These are phyloP conservation scores for Teleopsis dalmanni DNA, from an alignment of 1,140 invertebrate species.

Conservation along the genomic window DNA sequence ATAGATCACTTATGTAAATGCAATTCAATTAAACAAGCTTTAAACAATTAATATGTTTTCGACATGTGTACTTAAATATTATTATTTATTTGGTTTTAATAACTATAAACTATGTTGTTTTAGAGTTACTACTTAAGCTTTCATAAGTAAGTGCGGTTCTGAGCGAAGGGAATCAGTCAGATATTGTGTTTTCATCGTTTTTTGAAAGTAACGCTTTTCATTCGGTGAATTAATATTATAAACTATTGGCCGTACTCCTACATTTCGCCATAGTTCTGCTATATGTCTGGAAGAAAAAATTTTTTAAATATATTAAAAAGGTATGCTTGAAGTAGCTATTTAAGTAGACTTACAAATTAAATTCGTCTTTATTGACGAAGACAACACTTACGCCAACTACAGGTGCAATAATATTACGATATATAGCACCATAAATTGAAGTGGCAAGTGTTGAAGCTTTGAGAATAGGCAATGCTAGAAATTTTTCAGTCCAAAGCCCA, in stretches of 20 bases:
- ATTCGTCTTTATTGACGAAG: slow-evolving; percentile 41
- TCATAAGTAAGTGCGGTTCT: slow-evolving; percentile 41
- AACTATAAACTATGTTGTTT: too few relatives aligned
- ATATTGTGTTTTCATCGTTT: slow-evolving; percentile 43
- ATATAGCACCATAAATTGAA: slow-evolving; percentile 40
- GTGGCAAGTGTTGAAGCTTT: slow-evolving; percentile 38
- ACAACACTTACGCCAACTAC: slow-evolving; percentile 43
- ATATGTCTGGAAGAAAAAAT: slow-evolving; percentile 29
- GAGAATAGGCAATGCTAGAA: slow-evolving; percentile 28
- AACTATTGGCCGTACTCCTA: slow-evolving; percentile 39
- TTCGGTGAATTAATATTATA: slow-evolving; percentile 45
- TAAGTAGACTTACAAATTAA: slow-evolving; percentile 39
- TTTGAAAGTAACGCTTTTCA: slow-evolving; percentile 44
- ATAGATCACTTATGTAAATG: too few relatives aligned
- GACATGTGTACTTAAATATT: too few relatives aligned
- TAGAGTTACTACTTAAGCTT: too few relatives aligned
- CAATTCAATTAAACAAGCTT: background rate
- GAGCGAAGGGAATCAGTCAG: slow-evolving; percentile 41
- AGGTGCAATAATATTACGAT: slow-evolving; percentile 41
- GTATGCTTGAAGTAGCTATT: too few relatives aligned
- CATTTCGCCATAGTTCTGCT: slow-evolving; percentile 40
- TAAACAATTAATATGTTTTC: too few relatives aligned
- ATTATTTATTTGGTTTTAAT: too few relatives aligned
- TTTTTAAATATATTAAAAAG: background rate
- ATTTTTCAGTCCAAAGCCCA: slow-evolving; percentile 41